Conservation (phyloP, 2,797 vertebrate species). For the Bradypodion pumilum region DNA sequence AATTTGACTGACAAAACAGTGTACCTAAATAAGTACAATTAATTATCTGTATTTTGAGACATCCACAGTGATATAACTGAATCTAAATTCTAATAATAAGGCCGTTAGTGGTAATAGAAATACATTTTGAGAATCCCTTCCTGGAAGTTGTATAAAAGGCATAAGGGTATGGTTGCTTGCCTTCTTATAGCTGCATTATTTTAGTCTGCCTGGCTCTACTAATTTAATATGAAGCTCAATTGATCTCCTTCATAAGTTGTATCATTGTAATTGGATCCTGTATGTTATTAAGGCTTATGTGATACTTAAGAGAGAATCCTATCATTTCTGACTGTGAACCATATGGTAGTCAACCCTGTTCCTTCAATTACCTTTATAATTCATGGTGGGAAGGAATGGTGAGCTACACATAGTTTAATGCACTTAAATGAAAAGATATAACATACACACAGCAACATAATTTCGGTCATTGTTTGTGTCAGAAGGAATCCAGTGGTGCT, state of each 20-base stretch:
- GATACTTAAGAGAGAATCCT: constrained; percentile 19
- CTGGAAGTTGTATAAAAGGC: background rate
- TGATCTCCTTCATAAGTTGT: too few species aligned
- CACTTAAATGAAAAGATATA: too few species aligned
- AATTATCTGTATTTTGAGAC: background rate
- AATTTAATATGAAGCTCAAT: background rate
- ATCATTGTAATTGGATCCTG: constrained; percentile 34
- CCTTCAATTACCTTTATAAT: too few species aligned
- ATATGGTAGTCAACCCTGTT: too few species aligned
- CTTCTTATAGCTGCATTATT: too few species aligned
- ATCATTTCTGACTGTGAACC: too few species aligned
- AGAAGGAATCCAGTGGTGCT: too few species aligned
- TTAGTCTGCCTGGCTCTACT: too few species aligned
- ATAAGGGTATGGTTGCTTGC: background rate
- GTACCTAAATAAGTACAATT: background rate
- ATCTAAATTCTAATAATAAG: background rate
- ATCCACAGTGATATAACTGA: background rate
- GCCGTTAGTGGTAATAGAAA: background rate
- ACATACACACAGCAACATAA: too few species aligned
- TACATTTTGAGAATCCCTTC: background rate
- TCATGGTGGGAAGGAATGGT: too few species aligned
- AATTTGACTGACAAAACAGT: background rate
- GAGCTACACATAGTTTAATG: too few species aligned
- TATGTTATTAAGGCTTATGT: constrained; percentile 1
- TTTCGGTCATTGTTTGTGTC: too few species aligned